phyloP scores from a whole-genome alignment of 2,888 invertebrate species.

The Ctenicera cuprea region DNA sequence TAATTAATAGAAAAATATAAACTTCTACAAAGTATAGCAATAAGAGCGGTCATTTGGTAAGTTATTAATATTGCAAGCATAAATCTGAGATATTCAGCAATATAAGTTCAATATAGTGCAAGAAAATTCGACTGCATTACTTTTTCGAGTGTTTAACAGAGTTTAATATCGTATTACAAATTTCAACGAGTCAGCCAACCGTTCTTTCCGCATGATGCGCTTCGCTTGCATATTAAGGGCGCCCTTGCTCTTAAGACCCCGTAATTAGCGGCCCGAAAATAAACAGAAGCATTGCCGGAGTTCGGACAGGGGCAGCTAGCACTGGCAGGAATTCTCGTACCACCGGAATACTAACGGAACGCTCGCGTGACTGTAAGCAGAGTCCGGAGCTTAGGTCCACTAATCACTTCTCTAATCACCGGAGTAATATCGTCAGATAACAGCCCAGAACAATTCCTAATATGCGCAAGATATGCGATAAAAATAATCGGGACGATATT shows the following conservation, averaged over 20 bases:
- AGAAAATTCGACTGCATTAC: slow-evolving; percentile 48
- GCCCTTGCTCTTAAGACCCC: slow-evolving; percentile 65
- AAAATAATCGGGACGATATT: slow-evolving; percentile 70
- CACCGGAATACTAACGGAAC: slow-evolving; percentile 45
- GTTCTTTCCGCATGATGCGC: slow-evolving; percentile 54
- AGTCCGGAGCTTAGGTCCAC: slow-evolving; percentile 57
- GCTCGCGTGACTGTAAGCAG: slow-evolving; percentile 57
- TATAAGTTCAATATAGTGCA: slow-evolving; percentile 35
- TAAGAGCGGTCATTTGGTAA: too few relatives aligned
- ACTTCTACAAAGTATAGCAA: too few relatives aligned
- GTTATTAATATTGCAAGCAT: too few relatives aligned
- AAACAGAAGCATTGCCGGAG: slow-evolving; percentile 63
- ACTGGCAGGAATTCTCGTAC: slow-evolving; percentile 51
- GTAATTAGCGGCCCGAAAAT: slow-evolving; percentile 68
- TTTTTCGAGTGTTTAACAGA: slow-evolving; percentile 52
- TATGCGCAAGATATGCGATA: slow-evolving; percentile 66
- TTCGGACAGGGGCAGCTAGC: slow-evolving; percentile 58
- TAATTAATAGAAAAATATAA: too few relatives aligned
- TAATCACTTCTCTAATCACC: slow-evolving; percentile 57
- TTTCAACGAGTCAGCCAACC: slow-evolving; percentile 53
- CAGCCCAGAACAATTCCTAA: slow-evolving; percentile 66
- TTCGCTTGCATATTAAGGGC: slow-evolving; percentile 66
- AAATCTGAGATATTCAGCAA: too few relatives aligned
- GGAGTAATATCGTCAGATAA: slow-evolving; percentile 56
- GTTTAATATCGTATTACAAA: slow-evolving; percentile 55